Conservation (phyloP, 2,797 vertebrate genomes). For the Smutsia temminckii region DNA sequence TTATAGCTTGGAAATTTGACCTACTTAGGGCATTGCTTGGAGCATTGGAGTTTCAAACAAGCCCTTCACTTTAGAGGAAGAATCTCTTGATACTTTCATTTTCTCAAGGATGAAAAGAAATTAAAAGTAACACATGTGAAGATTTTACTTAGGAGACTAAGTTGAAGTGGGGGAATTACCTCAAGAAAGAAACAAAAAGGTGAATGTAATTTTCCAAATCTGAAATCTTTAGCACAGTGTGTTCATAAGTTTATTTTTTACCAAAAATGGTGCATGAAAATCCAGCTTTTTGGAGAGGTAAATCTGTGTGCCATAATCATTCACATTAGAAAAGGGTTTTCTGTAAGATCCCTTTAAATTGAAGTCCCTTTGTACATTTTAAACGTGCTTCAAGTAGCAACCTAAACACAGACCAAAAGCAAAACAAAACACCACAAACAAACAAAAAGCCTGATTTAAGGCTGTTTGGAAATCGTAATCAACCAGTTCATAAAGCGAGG, state of each 20-base stretch:
- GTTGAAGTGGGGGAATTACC: conserved; percentile 37
- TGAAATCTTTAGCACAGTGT: conserved; percentile 36
- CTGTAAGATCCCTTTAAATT: background rate
- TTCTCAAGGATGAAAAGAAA: conserved; percentile 74
- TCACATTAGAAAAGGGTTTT: conserved; percentile 39
- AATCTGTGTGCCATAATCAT: background rate
- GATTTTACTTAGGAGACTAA: conserved; percentile 63
- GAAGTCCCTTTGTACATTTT: background rate
- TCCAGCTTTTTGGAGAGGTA: background rate
- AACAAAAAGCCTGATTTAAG: background rate
- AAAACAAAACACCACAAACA: background rate
- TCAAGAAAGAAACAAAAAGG: conserved; percentile 61
- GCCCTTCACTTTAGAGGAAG: conserved; percentile 59
- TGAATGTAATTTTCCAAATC: conserved; percentile 57
- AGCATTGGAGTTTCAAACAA: conserved; percentile 64
- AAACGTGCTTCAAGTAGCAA: conserved; percentile 30
- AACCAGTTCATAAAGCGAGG: background rate
- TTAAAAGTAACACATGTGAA: conserved; percentile 68
- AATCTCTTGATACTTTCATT: conserved; percentile 73
- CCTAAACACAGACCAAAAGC: background rate
- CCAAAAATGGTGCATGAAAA: background rate
- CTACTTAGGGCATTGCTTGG: conserved; percentile 67
- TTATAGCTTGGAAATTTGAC: conserved; percentile 69
- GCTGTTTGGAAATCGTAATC: background rate
- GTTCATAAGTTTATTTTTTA: conserved; percentile 62